Evolutionary conservation across 2,888 invertebrate genomes (phyloP), one percentile per base, ranked within the genome.

Genomic region (Pachliopta kotzebuea): DNA sequence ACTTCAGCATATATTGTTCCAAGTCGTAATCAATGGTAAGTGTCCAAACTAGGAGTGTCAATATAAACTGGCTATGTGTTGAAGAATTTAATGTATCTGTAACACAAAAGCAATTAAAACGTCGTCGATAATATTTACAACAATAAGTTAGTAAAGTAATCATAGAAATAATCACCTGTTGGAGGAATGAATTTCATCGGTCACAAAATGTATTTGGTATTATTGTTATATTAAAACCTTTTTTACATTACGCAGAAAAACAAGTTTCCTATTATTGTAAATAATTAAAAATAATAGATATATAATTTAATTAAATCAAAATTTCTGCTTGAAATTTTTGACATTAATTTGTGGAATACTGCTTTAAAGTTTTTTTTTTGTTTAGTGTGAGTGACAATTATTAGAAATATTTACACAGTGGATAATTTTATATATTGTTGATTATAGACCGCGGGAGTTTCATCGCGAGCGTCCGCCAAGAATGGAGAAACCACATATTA

Each of bases 31-130:
- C 76, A 74, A 88, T 74, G 90, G 90, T 90, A 90, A 90, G 90
- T 90, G 77, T 78, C 80, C 57, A 81, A 83, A 57, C 56, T 57
- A 60, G 89, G 89, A 86, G 89, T 88, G 89, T 78, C 80, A 82
- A 82, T 82, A 76, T 81, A 83, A n/a, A 81, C 83, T 83, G 84
- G 83, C 85, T 78, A 80, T 81, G 80, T 75, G 79, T 81, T 79
- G 81, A 81, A 81, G 79, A 78, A 76, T 72, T 79, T 72, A 71
- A 76, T 72, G 72, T 26, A 56, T 24, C 29, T 59, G 49, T 63
- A 57, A 63, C 55, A 52, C 63, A 26, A 45, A 52, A 50, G 26
- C 49, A 58, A 37, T 52, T 65, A 4, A 52, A n/a, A 42, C 45
- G 17, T 18, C 9, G 42, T 45, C 21, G 24, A 45, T 56, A 42